phyloP scores from a whole-genome alignment of 2,888 invertebrate species.

The Tetranychus truncatus region DNA sequence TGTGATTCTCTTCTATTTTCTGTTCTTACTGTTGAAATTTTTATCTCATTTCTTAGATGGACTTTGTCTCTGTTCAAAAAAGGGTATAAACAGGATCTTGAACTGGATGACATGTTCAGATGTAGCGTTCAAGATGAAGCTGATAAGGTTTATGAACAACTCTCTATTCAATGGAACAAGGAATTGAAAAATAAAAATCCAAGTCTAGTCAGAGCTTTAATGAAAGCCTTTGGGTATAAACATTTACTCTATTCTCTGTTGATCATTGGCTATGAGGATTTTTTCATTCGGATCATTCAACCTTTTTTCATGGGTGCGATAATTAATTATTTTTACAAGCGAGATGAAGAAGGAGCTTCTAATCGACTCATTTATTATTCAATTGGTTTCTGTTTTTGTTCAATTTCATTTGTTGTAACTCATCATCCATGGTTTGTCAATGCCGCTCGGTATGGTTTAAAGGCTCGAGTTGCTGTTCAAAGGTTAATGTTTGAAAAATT shows the following conservation, averaged over 20 bases:
- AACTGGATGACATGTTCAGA: constrained; percentile 52
- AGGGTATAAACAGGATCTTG: constrained; percentile 52
- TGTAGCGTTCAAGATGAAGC: constrained; percentile 51
- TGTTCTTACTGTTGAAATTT: no score
- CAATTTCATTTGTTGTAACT: constrained; percentile 2
- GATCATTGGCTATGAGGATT: constrained; percentile 12
- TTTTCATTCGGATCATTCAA: constrained; percentile 10
- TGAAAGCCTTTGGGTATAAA: constrained; percentile 20
- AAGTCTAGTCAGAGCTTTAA: constrained; percentile 22
- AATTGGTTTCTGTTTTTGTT: not conserved
- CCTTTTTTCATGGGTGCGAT: constrained; percentile 10
- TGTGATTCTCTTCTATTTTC: not conserved
- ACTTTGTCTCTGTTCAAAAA: constrained; percentile 54
- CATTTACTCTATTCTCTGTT: constrained; percentile 1
- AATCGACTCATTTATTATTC: not conserved
- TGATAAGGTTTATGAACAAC: constrained; percentile 44
- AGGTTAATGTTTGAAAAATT: constrained; percentile 10
- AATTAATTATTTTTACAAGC: constrained; percentile 7
- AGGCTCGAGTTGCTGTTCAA: not conserved
- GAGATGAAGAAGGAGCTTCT: not conserved
- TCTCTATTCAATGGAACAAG: constrained; percentile 41
- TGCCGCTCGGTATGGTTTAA: constrained; percentile 7
- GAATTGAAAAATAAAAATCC: constrained; percentile 23
- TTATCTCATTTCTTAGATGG: constrained; percentile 44
- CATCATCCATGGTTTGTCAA: constrained; percentile 10